Evolutionary conservation across 2,888 invertebrate genomes (phyloP).

Genomic region (Pyrrhosoma nymphula): DNA sequence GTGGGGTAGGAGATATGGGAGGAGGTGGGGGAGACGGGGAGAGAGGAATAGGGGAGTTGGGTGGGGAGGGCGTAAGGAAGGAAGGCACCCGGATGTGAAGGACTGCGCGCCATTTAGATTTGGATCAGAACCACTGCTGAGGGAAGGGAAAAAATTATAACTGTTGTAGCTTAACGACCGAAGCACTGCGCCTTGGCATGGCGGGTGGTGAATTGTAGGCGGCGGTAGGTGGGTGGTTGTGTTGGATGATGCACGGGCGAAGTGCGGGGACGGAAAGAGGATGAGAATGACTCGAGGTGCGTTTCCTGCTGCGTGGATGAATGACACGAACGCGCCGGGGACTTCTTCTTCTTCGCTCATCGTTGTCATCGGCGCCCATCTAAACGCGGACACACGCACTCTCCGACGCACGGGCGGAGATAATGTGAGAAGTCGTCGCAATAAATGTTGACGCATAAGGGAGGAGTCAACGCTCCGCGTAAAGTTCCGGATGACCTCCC

Average conservation of each 20-base stretch:
- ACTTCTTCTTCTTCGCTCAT: not conserved
- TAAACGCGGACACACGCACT: slow-evolving; percentile 36
- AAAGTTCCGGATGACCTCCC: not conserved
- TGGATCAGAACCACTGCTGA: slow-evolving; percentile 54
- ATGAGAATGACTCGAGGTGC: slow-evolving; percentile 40
- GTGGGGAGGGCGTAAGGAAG: not conserved
- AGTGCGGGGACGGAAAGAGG: not conserved
- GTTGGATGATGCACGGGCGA: not conserved
- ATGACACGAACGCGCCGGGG: slow-evolving; percentile 23
- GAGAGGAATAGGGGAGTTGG: not conserved
- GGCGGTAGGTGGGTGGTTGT: not conserved
- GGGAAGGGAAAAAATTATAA: slow-evolving; percentile 59
- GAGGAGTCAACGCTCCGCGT: not conserved
- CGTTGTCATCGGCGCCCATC: slow-evolving; percentile 45
- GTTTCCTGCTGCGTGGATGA: slow-evolving; percentile 58
- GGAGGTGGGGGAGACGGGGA: not conserved
- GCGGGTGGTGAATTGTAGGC: too few species aligned
- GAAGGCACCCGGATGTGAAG: slow-evolving; percentile 56
- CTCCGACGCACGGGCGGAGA: not conserved
- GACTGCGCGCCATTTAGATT: slow-evolving; percentile 61
- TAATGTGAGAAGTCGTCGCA: slow-evolving; percentile 31
- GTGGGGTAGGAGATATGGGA: not conserved
- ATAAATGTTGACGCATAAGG: not conserved
- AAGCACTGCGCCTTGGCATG: slow-evolving; percentile 27
- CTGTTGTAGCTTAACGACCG: slow-evolving; percentile 62